Evolutionary conservation across 2,113 vertebrate genomes (phyloP), one percentile per base, ranked within the genome.

Genomic region (Onychostoma macrolepis): DNA sequence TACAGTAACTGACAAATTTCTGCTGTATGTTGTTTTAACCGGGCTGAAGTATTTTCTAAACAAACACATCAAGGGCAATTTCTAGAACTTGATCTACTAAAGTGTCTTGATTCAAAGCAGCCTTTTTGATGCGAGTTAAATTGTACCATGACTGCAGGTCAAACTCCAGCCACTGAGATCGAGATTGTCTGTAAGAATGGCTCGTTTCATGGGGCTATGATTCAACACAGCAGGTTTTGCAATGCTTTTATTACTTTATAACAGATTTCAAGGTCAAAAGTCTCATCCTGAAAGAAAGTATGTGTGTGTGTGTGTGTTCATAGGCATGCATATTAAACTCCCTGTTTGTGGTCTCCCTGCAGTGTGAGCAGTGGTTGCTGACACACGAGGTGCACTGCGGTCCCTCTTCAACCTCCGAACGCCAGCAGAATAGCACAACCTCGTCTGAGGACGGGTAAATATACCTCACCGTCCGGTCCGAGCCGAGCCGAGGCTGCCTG

Each of bases 381-480:
- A 87, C 87, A 86, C 89, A 41, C 53, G 63, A 88, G 85, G 87
- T 84, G 84, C 67, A 82, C 79, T 19, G 75, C 19, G 48, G 84
- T 71, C 81, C 85, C 56, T 77, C 85, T 77, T 85, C 78, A 33
- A 36, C 28, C 63, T 17, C 63, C 58, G 48, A 83, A 48, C 83
- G 43, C 24, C 79, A 79, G 84, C 77, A 30, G 58, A 69, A 6
- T 87, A 85, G 45, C 58, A 86, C 89, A 87, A 69, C 87, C 87
- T 87, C 85, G 83, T 86, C 85, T 85, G 84, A 88, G 86, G 87
- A 89, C 87, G 84, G 90, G 90, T 91, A 91, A 91, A 91, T 91
- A 91, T 91, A 77, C 85, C 80, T 80, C 77, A 53, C 74, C 65
- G 75, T 36, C 79, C 24, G 21, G 79, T 45, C 78, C 24, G 26